Base-by-base conservation (phyloP, 2,888 invertebrate genomes). In the Aphelenchoides bicaudatus region DNA sequence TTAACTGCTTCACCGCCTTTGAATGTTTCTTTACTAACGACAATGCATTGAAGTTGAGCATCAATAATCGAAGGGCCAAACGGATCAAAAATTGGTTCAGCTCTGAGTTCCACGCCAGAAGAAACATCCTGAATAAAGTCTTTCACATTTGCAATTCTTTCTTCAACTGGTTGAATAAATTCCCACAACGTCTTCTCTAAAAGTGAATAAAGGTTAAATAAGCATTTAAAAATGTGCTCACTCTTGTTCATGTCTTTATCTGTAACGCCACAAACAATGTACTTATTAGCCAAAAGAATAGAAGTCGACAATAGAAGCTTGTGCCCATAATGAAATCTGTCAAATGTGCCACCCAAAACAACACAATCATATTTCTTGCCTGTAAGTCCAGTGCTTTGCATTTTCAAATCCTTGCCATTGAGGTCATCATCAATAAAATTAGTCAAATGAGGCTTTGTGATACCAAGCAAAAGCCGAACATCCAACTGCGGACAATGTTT, bases 281-380 rank as follows among this genome's bases (percentile, higher is more conserved):
- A 86, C 63, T 86, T 85, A n/a, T 85, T 85, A 28, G 89, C 85
- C 51, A 88, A 83, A 13, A 94, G 80, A 23, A 87, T 86, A 0
- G 92, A 91, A 79, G 91, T 88, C 1, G 88, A 88, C 3, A 98
- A 82, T 29, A 98, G 83, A 63, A 92, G 87, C 80, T 96, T 96
- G 81, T 98, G 98, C 0, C 94, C 98, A 68, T 86, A 85, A 80
- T 98, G 98, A 10, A 98, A 83, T 37, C 90, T 84, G 81, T 98
- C 98, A 81, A 98, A 98, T 2, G 98, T 98, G 0, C 96, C 96
- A 1, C 96, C 96, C 0, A 94, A 80, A 1, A 89, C 90, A 2
- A 90, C 88, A 80, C 58, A 79, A 6, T 64, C 55, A 52, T 57
- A 64, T 19, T 27, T 30, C 49, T 65, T 69, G 21, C 8, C 30